These are phyloP conservation scores for Mirounga angustirostris DNA, from an alignment of 2,113 vertebrate species.

Conservation along the genomic window DNA sequence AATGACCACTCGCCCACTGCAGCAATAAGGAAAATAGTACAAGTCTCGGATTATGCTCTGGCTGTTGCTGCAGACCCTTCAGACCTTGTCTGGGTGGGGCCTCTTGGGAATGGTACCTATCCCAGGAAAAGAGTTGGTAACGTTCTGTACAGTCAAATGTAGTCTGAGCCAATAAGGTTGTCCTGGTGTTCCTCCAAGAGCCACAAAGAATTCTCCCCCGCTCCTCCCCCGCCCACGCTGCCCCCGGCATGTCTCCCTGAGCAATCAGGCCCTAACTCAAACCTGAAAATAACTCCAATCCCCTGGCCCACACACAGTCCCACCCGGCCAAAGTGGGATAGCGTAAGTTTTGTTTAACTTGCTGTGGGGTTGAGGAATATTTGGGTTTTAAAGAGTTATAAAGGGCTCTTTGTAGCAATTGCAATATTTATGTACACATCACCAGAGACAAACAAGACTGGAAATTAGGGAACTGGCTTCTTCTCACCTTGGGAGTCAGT, in stretches of 20 bases:
- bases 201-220: constrained; percentile 43
- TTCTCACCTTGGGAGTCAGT: constrained; percentile 69
- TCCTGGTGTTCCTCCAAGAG: background rate
- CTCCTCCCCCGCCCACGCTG: background rate
- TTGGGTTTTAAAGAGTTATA: constrained; percentile 82
- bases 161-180: constrained; percentile 31
- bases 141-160: background rate
- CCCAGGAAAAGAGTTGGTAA: constrained; percentile 38
- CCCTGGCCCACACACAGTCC: constrained; percentile 69
- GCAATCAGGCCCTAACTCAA: constrained; percentile 68
- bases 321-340: constrained; percentile 79
- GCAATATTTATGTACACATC: constrained; percentile 75
- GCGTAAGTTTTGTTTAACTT: constrained; percentile 84
- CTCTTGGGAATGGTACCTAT: background rate
- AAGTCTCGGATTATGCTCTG: background rate
- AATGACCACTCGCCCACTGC: background rate
- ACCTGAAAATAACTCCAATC: constrained; percentile 80
- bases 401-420: constrained; percentile 79
- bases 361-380: constrained; percentile 78
- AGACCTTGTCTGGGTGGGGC: background rate
- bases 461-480: constrained; percentile 74
- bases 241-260: constrained; percentile 61
- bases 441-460: constrained; percentile 75
- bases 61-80: background rate
- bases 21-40: background rate